Base-by-base conservation (phyloP, 2,888 invertebrate species). In the Trisateles emortualis region DNA sequence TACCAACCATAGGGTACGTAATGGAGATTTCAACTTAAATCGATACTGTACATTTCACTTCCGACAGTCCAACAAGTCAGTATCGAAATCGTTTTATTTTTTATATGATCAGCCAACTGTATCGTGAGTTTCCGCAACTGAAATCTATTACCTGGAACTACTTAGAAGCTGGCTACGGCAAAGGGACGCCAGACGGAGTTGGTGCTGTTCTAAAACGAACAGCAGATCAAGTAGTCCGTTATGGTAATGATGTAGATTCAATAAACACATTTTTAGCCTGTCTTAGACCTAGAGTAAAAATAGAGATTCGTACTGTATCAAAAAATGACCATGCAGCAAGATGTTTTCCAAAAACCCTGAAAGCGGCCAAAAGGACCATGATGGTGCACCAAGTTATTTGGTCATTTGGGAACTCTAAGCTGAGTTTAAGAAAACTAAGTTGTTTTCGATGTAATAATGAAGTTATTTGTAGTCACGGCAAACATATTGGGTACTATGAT, bases 201-300 rank as follows among this genome's bases (percentile, higher is more conserved):
- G n/a, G n/a, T n/a, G n/a, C 24, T 24, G 24, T 24, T 24, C 24
- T 24, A 3, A 24, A 24, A 24, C 24, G 24, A 24, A 24, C 24
- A 24, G 24, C 24, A 24, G 24, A 24, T 24, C 24, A 24, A 24
- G 24, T 24, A 5, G 24, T 24, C 24, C 24, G 4, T 24, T 24
- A 5, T 24, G 33, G 33, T 13, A 9, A 10, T 33, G 33, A 33
- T 13, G 33, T 33, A 24, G 40, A 40, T 24, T 40, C 40, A 26
- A 22, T 40, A 40, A 24, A 40, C n/a, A 40, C 40, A 40, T 40
- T 40, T 40, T 40, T 40, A 40, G 26, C 40, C 19, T 40, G 40
- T 40, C 40, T 40, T 40, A 9, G 14, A 40, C 22, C 24, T 26
- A 40, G 40, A 40, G 22, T 40, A 5, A 40, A 40, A 11, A 26